These are phyloP conservation scores for Hypothenemus hampei DNA, from an alignment of 1,140 invertebrate genomes.

Conservation along the genomic window DNA sequence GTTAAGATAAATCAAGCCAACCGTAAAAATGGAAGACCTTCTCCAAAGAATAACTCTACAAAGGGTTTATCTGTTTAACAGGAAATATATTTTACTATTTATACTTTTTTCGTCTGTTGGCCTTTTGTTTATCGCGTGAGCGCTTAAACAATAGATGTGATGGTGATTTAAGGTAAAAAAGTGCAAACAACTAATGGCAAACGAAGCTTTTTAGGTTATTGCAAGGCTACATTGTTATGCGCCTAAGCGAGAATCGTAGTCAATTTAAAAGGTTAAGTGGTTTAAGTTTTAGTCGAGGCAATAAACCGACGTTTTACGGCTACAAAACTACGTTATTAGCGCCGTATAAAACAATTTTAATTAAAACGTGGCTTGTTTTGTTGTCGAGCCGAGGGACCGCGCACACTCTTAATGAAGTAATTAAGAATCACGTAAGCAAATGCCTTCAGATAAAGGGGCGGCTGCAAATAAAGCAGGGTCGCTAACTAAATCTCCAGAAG, in stretches of 20 bases:
- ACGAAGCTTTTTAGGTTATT: too few relatives aligned
- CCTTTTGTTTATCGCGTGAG: constrained; percentile 4
- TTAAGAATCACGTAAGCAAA: constrained; percentile 40
- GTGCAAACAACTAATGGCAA: too few relatives aligned
- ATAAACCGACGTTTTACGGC: constrained; percentile 22
- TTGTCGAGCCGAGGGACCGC: constrained; percentile 20
- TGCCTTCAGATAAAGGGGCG: constrained; percentile 33
- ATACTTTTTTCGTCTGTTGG: constrained; percentile 3
- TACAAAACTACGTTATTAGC: constrained; percentile 29
- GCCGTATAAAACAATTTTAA: constrained; percentile 30
- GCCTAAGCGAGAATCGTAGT: too few relatives aligned
- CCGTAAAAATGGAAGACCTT: constrained; percentile 28
- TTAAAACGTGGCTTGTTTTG: constrained; percentile 28
- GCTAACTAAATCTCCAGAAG: constrained; percentile 36
- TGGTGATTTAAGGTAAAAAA: too few relatives aligned
- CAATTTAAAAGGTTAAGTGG: too few relatives aligned
- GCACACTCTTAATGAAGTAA: constrained; percentile 37
- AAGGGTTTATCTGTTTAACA: constrained; percentile 16
- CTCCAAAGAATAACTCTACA: neutral
- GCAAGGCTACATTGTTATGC: too few relatives aligned
- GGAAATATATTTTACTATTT: constrained; percentile 15
- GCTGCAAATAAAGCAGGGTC: constrained; percentile 33
- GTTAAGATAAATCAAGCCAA: constrained; percentile 31
- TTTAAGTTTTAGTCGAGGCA: constrained; percentile 10
- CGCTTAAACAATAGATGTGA: too few relatives aligned